Percentiles rank a stretch among this genome's conserved stretches.
Conservation (phyloP, 2,797 vertebrate genomes). For the Diplodus sargus region DNA sequence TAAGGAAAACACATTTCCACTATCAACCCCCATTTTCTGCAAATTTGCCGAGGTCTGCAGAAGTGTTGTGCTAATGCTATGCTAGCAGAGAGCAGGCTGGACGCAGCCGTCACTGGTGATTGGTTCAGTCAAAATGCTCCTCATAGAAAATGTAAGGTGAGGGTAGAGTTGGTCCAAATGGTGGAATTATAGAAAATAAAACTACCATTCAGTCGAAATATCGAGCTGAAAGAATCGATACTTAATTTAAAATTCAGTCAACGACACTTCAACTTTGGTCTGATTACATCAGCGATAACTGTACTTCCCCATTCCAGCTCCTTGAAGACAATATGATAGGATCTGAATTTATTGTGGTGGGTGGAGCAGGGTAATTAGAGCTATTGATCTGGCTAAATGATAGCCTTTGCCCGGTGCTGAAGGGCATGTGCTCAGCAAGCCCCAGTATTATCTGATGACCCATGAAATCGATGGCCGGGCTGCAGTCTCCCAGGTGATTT, state of each 20-base stretch:
- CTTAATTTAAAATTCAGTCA: conserved; percentile 1
- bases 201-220: conserved; percentile 1
- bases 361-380: conserved; percentile 77
- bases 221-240: not conserved
- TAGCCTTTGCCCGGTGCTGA: conserved; percentile 74
- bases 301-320: conserved; percentile 46
- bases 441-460: conserved; percentile 81
- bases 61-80: not conserved
- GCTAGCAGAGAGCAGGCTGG: not conserved
- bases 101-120: conserved; percentile 6
- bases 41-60: not conserved
- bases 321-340: conserved; percentile 55
- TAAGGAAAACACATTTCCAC: not conserved
- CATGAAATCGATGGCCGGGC: conserved; percentile 77
- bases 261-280: conserved; percentile 19
- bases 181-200: not conserved
- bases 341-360: conserved; percentile 66
- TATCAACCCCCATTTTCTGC: not conserved
- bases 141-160: not conserved
- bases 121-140: not conserved
- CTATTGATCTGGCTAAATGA: conserved; percentile 82
- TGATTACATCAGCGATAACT: conserved; percentile 30
- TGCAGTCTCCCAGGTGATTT: conserved; percentile 80
- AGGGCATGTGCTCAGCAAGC: conserved; percentile 80
- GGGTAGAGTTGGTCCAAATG: not conserved